phyloP scores from a whole-genome alignment of 2,888 invertebrate genomes.

The Argynnis bischoffii region DNA sequence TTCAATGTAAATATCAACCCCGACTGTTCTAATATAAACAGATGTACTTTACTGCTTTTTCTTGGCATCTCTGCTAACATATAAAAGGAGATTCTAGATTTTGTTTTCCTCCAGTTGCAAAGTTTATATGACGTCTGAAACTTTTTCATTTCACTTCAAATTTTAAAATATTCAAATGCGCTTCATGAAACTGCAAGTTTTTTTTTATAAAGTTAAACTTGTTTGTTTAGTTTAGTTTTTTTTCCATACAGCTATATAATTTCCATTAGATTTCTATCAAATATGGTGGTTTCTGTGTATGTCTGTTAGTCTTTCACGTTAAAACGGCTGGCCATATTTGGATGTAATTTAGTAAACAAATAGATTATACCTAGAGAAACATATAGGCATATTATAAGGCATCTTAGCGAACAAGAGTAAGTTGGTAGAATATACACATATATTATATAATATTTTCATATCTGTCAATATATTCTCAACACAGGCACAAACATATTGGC shows the following conservation, averaged over 20 bases:
- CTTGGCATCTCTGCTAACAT: not conserved
- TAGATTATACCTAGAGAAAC: too few relatives aligned
- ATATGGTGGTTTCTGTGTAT: too few relatives aligned
- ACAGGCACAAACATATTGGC: slow-evolving; percentile 57
- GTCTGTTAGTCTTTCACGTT: too few relatives aligned
- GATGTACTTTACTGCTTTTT: not conserved
- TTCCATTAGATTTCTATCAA: too few relatives aligned
- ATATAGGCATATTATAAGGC: too few relatives aligned
- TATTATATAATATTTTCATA: not conserved
- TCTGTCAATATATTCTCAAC: slow-evolving; percentile 40
- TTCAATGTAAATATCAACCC: too few relatives aligned
- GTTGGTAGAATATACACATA: too few relatives aligned
- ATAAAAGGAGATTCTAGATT: slow-evolving; percentile 10
- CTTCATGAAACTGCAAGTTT: slow-evolving; percentile 9
- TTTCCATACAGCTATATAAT: too few relatives aligned
- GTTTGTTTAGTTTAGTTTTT: not conserved
- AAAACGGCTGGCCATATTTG: too few relatives aligned
- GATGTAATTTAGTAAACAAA: too few relatives aligned
- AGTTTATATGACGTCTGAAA: slow-evolving; percentile 14
- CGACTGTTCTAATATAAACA: slow-evolving; percentile 1
- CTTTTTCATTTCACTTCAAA: slow-evolving; percentile 20
- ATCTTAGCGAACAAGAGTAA: too few relatives aligned
- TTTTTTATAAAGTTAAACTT: slow-evolving; percentile 3
- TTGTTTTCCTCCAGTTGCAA: slow-evolving; percentile 9
- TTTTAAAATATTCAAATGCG: slow-evolving; percentile 18